Conservation (phyloP, 2,888 invertebrate species). For the Pharmacophagus antenor region DNA sequence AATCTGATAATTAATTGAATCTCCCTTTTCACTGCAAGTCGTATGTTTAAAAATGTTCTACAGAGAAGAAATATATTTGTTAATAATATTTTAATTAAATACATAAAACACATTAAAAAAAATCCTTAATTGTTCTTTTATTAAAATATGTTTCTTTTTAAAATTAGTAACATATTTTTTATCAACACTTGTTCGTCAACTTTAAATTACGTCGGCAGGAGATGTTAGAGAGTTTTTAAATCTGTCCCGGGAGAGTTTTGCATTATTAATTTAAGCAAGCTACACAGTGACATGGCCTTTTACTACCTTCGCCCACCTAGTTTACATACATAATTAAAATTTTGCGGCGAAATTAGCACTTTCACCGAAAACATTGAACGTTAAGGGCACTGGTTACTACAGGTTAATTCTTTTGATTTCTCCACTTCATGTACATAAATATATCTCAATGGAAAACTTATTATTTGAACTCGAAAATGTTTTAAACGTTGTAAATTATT, state of each 20-base stretch:
- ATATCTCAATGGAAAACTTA: background rate
- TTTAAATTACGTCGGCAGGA: background rate
- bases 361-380: slow-evolving; percentile 38
- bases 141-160: background rate
- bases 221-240: slow-evolving; percentile 1
- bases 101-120: too few species aligned
- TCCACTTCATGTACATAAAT: background rate
- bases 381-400: background rate
- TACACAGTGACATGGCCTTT: slow-evolving; percentile 70
- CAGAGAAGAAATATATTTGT: too few species aligned
- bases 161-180: background rate
- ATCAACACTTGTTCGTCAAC: background rate
- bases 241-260: slow-evolving; percentile 39
- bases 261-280: slow-evolving; percentile 74
- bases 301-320: slow-evolving; percentile 64
- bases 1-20: too few species aligned
- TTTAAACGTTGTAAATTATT: too few species aligned
- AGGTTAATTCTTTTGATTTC: background rate
- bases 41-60: too few species aligned
- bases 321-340: slow-evolving; percentile 79
- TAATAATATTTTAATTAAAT: too few species aligned
- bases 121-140: too few species aligned
- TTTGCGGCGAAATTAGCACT: slow-evolving; percentile 75
- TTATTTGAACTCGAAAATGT: background rate
- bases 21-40: too few species aligned